Base-by-base conservation (phyloP, 2,113 vertebrate genomes). In the Misgurnus anguillicaudatus region DNA sequence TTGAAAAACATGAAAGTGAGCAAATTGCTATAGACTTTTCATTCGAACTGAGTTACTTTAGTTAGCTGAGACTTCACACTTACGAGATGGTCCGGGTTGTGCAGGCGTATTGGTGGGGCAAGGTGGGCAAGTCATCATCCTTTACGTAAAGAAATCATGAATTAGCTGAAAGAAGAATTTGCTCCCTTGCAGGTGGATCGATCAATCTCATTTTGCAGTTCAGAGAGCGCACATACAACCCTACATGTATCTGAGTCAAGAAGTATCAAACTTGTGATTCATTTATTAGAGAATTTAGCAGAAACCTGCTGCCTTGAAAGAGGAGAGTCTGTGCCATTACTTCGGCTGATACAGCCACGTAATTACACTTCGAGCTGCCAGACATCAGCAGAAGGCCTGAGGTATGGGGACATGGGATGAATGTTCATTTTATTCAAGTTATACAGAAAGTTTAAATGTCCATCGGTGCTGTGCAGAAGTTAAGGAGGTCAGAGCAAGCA, bases 141-240 rank as follows among this genome's bases (percentile, higher is more conserved):
- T 68, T 42, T 80, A 77, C 82, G 85, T 80, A 69, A 85, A 86
- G 82, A 85, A 88, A 89, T 74, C 79, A 41, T n/a, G 62, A 75
- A 89, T 89, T 88, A 88, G 81, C 75, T 88, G 79, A 88, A 89
- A 81, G 92, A 89, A 90, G 83, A 84, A 71, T 78, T 75, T 83
- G 82, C 88, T 88, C 90, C 83, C 72, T 62, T 76, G 70, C 74
- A 19, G 45, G 79, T 79, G 61, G 71, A 9, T 1, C 76, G 84
- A 90, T 92, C 91, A 90, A 85, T 91, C 87, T 91, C 88, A 78
- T 86, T 92, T 91, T 85, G 64, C 71, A 78, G 82, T 73, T 85
- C 47, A 85, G 81, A 79, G 48, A 82, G 61, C 4, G 67, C 72
- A 88, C 84, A 68, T 36, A n/a, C 68, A 72, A 63, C 85, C 85